These are phyloP conservation scores for Hypotaenidia okinawae DNA, from an alignment of 2,797 vertebrate species.

Conservation along the genomic window DNA sequence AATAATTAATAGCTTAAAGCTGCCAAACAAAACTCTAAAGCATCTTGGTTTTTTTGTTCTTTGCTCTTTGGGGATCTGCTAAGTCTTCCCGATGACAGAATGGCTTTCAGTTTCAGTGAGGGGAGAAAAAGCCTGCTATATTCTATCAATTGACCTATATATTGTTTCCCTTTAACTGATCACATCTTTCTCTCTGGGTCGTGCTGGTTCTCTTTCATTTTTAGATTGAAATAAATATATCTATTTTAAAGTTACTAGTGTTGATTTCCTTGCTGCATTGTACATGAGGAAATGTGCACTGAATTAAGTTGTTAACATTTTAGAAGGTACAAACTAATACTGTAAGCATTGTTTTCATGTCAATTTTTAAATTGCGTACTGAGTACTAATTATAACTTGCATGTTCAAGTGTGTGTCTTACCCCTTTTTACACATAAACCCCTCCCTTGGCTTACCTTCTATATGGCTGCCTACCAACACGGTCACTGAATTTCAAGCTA, in stretches of 20 bases:
- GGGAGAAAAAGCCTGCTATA: constrained; percentile 12
- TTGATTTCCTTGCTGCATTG: constrained; percentile 79
- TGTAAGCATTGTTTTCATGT: constrained; percentile 82
- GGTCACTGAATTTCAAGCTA: constrained; percentile 91
- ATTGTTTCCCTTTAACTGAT: constrained; percentile 84
- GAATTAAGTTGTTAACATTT: constrained; percentile 79
- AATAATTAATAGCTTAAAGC: constrained; percentile 53
- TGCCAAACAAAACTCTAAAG: constrained; percentile 3
- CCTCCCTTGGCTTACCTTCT: constrained; percentile 84
- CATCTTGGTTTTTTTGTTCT: not conserved
- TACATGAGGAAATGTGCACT: constrained; percentile 83
- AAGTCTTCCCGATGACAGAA: constrained; percentile 64
- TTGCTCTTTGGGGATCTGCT: constrained; percentile 50
- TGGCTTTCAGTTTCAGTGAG: constrained; percentile 37
- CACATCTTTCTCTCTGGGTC: constrained; percentile 68
- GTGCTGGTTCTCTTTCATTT: constrained; percentile 75
- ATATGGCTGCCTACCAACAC: constrained; percentile 85
- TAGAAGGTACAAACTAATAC: constrained; percentile 79
- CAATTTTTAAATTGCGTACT: constrained; percentile 79
- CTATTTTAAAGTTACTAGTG: constrained; percentile 73
- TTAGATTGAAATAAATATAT: constrained; percentile 76
- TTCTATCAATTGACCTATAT: constrained; percentile 53
- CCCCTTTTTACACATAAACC: constrained; percentile 84
- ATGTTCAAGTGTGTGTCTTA: constrained; percentile 89
- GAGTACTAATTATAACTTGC: constrained; percentile 84